phyloP scores from a whole-genome alignment of 2,113 vertebrate genomes.

The Typhlomys cinereus region DNA sequence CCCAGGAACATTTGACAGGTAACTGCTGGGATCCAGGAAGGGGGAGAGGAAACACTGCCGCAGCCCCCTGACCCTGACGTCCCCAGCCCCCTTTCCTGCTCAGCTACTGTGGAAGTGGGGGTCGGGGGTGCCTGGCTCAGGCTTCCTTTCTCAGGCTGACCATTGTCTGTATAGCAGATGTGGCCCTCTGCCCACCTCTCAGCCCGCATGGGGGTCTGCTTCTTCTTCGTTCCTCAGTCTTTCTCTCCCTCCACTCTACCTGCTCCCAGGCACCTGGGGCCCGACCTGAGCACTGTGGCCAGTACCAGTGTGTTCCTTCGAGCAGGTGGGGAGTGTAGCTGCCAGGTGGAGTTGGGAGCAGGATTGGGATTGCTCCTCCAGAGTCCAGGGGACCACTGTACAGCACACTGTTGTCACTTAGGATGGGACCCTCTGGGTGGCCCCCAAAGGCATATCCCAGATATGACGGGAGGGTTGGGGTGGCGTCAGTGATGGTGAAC shows the following conservation, averaged over 20 bases:
- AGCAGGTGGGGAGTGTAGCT: rapidly evolving
- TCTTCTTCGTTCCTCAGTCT: rapidly evolving
- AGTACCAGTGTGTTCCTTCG: not conserved
- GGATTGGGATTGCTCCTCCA: not conserved
- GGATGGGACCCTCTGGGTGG: not conserved
- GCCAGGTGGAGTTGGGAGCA: too few species aligned
- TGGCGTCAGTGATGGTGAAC: not conserved
- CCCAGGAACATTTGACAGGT: not conserved
- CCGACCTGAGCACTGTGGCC: rapidly evolving
- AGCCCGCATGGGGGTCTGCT: not conserved
- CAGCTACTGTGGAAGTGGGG: not conserved
- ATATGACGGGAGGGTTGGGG: not conserved
- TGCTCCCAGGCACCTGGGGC: not conserved
- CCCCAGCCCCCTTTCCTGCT: rapidly evolving
- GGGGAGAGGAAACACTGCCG: not conserved
- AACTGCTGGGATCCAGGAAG: constrained; percentile 34
- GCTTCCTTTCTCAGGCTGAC: not conserved
- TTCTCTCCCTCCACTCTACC: not conserved
- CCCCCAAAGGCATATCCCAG: not conserved
- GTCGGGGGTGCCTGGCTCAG: not conserved
- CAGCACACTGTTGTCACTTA: not conserved
- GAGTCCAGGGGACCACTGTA: not conserved
- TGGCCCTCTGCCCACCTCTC: not conserved
- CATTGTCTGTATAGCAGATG: not conserved
- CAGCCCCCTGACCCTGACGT: not conserved